These are phyloP conservation scores for Trogon surrucura DNA, from an alignment of 2,113 vertebrate genomes.

Conservation along the genomic window DNA sequence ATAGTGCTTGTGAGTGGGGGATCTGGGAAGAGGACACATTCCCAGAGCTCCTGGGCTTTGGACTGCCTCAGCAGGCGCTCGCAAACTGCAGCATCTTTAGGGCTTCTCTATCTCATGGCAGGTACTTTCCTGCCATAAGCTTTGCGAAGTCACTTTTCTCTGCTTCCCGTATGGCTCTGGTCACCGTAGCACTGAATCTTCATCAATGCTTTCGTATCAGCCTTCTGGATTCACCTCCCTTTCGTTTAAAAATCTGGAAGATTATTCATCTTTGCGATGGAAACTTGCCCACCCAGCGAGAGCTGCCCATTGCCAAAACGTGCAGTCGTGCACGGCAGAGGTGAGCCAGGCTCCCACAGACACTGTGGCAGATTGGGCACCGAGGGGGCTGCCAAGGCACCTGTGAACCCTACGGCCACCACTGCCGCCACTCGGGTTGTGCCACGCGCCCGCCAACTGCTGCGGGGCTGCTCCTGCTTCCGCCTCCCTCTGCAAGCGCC, in stretches of 20 bases:
- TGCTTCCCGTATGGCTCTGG: background rate
- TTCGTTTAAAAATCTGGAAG: background rate
- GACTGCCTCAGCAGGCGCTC: background rate
- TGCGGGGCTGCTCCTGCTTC: background rate
- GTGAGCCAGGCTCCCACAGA: accelerated
- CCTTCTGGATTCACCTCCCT: background rate
- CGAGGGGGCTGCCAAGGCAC: background rate
- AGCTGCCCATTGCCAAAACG: background rate
- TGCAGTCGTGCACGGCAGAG: accelerated
- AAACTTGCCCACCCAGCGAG: background rate
- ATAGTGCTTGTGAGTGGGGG: background rate
- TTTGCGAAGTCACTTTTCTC: accelerated
- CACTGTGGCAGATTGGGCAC: background rate
- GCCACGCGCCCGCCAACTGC: accelerated
- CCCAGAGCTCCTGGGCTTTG: background rate
- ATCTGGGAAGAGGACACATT: background rate
- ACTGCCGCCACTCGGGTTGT: accelerated
- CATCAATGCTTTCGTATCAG: background rate
- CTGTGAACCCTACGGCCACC: too few relatives aligned
- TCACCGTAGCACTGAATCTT: background rate
- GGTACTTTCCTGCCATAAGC: background rate
- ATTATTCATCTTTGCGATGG: accelerated
- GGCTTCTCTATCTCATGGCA: background rate
- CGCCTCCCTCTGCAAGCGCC: accelerated
- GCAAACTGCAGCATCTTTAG: background rate